Percentiles rank a stretch among this genome's conserved stretches.
These are phyloP conservation scores for Caloenas nicobarica DNA, from an alignment of 2,113 vertebrate species.

Conservation along the genomic window DNA sequence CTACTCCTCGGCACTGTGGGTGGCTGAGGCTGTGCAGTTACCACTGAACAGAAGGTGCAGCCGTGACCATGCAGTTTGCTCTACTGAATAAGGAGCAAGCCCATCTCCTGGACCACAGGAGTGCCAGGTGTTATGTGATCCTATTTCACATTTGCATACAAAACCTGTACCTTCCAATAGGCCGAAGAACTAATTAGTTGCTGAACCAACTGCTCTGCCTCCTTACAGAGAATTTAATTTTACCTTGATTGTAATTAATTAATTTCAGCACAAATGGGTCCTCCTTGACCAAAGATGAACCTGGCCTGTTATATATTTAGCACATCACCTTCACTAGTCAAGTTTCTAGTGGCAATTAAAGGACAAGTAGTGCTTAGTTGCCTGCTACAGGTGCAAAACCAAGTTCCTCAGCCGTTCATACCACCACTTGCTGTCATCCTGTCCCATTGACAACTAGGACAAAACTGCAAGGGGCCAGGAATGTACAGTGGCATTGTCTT, in stretches of 20 bases:
- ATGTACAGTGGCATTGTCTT: neutral
- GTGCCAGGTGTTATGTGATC: neutral
- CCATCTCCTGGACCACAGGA: neutral
- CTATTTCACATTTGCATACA: neutral
- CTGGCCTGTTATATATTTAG: neutral
- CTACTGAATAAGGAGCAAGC: neutral
- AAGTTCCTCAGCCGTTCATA: neutral
- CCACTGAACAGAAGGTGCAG: neutral
- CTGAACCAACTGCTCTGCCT: neutral
- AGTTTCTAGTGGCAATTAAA: neutral
- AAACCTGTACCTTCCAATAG: neutral
- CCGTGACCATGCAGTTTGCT: neutral
- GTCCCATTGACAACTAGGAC: neutral
- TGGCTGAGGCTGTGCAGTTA: neutral
- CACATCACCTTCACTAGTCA: neutral
- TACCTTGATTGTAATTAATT: neutral
- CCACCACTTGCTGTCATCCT: neutral
- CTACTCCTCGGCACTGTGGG: neutral
- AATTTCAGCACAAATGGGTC: neutral
- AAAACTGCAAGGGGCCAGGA: neutral
- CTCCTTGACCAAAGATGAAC: neutral
- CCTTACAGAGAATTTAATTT: neutral
- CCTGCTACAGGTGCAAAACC: neutral
- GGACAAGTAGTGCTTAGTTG: neutral
- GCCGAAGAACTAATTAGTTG: neutral